Base-by-base conservation (phyloP, 2,797 vertebrate species). In the Threskiornis aethiopicus region DNA sequence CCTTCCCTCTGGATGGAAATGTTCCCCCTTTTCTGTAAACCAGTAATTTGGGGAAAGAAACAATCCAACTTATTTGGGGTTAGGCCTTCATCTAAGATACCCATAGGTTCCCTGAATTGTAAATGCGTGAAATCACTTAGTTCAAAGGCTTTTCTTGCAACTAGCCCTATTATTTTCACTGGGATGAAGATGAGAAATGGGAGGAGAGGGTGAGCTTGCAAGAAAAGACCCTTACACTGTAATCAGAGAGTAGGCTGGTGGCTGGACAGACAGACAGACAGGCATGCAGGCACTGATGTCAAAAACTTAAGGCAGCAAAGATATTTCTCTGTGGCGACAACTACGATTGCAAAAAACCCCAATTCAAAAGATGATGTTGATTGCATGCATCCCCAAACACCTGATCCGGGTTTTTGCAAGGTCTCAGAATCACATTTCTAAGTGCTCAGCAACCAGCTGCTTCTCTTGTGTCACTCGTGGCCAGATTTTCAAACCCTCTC, bases 361-460 rank as follows among this genome's bases (percentile, higher is more conserved):
- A 28, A 49, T 51, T 58, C 39, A 31, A 61, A 71, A 80, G 65
- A 51, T 22, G 31, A 29, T 33, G 22, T 33, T 77, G 71, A 35
- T 20, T 54, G 16, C 70, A 61, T 7, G 12, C 12, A 35, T 20
- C 37, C 18, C 35, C 22, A 57, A 61, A 83, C 7, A 25, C 58
- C 54, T 26, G 26, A 42, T 47, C 13, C 52, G 37, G 49, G 18
- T 54, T 71, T 90, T 72, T 83, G 31, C 15, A 44, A 44, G 79
- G 72, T 31, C 65, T 87, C 77, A 52, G 44, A 37, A 61, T 77
- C 44, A 16, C 5, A 13, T 77, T 73, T 92, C n/a, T 57, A n/a
- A 82, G 73, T 37, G 77, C 46, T 90, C 87, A 92, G 75, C 46
- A 96, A 72, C 49, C 93, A 93, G 86, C 94, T 96, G 90, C 90